These are phyloP conservation scores for Forbesichthys papilliferus DNA, from an alignment of 2,113 vertebrate species.

Conservation along the genomic window DNA sequence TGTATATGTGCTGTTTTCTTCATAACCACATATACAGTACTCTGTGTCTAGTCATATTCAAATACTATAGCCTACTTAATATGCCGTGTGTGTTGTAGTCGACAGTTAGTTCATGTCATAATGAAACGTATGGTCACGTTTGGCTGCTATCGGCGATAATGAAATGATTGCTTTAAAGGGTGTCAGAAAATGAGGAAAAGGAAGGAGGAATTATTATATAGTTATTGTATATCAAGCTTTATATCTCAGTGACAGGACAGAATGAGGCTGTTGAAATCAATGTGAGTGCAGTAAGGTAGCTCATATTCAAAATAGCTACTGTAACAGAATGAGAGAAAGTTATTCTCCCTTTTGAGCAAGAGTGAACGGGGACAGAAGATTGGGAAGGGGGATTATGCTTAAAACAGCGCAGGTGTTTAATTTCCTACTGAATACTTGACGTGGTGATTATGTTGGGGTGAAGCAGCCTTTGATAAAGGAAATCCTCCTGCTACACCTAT, in stretches of 20 bases:
- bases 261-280: background rate
- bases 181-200: too few relatives aligned
- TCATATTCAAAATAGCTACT: constrained; percentile 1
- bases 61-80: too few relatives aligned
- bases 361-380: background rate
- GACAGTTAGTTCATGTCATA: background rate
- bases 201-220: background rate
- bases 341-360: background rate
- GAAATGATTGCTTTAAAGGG: background rate
- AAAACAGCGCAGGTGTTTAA: constrained; percentile 16
- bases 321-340: constrained; percentile 1
- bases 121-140: background rate
- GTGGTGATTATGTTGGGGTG: constrained; percentile 14
- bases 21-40: too few relatives aligned
- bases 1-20: too few relatives aligned
- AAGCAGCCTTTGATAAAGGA: background rate
- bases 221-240: background rate
- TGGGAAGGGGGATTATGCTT: background rate
- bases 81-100: background rate
- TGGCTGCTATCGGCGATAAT: constrained; percentile 26
- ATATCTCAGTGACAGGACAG: background rate
- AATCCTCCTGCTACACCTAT: background rate
- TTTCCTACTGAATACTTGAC: constrained; percentile 15
- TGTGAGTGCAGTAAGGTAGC: constrained; percentile 6
- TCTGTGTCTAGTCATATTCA: too few relatives aligned